A percentile compares a stretch with the other conserved stretches of the same genome.
Conservation (phyloP, 2,888 invertebrate species). For the Eremobia ochroleuca region DNA sequence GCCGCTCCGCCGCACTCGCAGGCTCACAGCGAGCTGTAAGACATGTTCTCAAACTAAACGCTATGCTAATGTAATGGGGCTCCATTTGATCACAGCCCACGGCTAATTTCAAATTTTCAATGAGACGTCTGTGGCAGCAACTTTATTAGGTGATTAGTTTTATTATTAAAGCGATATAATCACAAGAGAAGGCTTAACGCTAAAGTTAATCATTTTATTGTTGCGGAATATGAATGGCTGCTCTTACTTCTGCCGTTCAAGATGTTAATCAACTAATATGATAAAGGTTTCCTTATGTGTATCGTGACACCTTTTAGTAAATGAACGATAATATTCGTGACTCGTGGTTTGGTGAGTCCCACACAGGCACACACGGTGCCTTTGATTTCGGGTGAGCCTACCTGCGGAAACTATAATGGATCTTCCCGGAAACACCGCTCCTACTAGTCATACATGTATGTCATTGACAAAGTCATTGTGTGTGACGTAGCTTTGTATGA, state of each 20-base stretch:
- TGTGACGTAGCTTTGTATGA: constrained; percentile 40
- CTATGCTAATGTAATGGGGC: constrained; percentile 90
- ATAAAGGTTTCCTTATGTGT: constrained; percentile 57
- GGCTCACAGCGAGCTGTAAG: constrained; percentile 74
- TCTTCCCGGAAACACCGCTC: constrained; percentile 74
- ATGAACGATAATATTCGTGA: constrained; percentile 36
- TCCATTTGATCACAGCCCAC: constrained; percentile 89
- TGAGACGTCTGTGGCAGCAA: constrained; percentile 84
- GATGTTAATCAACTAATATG: constrained; percentile 51
- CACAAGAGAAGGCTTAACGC: constrained; percentile 42
- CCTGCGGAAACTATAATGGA: constrained; percentile 66
- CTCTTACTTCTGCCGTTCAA: constrained; percentile 43
- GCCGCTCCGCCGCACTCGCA: constrained; percentile 71
- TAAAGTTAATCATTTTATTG: constrained; percentile 42
- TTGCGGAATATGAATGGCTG: constrained; percentile 58
- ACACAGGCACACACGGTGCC: constrained; percentile 52
- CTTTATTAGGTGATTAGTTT: constrained; percentile 83
- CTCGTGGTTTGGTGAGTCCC: constrained; percentile 40
- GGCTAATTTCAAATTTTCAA: constrained; percentile 88
- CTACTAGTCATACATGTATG: constrained; percentile 54
- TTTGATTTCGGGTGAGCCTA: constrained; percentile 53
- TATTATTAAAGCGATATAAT: constrained; percentile 68
- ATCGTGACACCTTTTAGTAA: constrained; percentile 40
- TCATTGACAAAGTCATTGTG: constrained; percentile 72
- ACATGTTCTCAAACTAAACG: constrained; percentile 87